These are phyloP conservation scores for Podarcis raffonei DNA, from an alignment of 2,113 vertebrate genomes.

Conservation along the genomic window DNA sequence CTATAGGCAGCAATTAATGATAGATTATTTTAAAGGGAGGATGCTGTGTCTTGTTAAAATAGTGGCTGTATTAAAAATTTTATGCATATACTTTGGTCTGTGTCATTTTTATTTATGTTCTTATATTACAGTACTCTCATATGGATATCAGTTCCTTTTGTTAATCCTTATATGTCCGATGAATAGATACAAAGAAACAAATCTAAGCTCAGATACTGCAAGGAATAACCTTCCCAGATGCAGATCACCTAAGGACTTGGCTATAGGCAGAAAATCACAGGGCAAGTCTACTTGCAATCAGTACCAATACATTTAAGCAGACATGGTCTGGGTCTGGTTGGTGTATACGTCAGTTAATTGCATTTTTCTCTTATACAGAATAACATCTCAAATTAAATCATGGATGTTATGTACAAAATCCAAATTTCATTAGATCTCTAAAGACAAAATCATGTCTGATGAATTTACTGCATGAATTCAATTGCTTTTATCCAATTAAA, in stretches of 20 bases:
- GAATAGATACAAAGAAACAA: neutral
- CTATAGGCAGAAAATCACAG: neutral
- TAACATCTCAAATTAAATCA: constrained; percentile 43
- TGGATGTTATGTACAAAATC: neutral
- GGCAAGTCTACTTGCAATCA: constrained; percentile 20
- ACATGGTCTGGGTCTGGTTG: neutral
- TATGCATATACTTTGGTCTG: neutral
- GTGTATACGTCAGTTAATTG: neutral
- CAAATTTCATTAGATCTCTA: constrained; percentile 42
- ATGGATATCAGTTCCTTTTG: neutral
- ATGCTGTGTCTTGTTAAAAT: too few species aligned
- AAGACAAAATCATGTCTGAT: constrained; percentile 38
- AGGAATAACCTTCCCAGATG: neutral
- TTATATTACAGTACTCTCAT: neutral
- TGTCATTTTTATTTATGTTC: neutral
- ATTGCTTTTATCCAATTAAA: constrained; percentile 39
- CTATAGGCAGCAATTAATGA: too few species aligned
- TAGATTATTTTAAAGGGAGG: neutral
- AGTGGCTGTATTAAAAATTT: too few species aligned
- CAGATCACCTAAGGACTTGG: neutral
- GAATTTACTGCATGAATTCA: constrained; percentile 36
- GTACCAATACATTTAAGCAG: neutral
- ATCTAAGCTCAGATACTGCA: neutral
- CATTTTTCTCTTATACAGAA: neutral
- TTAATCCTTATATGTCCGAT: neutral